Base-by-base conservation (phyloP, 2,888 invertebrate genomes). In the Drosophila anomelani region DNA sequence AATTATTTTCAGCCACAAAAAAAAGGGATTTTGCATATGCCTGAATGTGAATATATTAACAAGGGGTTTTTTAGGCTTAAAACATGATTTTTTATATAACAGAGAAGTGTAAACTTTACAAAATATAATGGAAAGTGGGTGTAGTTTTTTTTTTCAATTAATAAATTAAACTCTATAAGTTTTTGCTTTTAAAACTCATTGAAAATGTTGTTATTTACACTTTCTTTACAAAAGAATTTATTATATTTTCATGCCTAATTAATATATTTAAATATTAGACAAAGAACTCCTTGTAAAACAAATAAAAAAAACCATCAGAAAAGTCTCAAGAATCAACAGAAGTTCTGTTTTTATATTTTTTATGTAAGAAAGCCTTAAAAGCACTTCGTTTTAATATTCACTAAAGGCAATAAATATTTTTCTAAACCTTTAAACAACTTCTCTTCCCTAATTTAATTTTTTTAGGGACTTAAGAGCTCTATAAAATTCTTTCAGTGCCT, bases 401-500 rank as follows among this genome's bases (percentile, higher is more conserved):
- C 7, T 8, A 15, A 20, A 20, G 3, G 9, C 1, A n/a, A 17
- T 0, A 29, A 29, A 7, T 29, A 29, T 1, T 29, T 29, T 6
- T 1, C 7, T 29, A 29, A 29, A 6, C 8, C 29, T 26, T 23
- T n/a, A 0, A 46, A 5, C 4, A 15, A 26, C 0, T 46, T 29
- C 2, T 6, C 3, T 6, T 12, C 1, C n/a, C 4, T 47, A 12
- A 12, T 17, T 17, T 17, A 49, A 4, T 12, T n/a, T 3, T 20
- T 12, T 13, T 17, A 8, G 2, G 9, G 2, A 4, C 3, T 51
- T 0, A 32, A 49, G n/a, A 17, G 7, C 5, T 2, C 15, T 0
- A 20, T 4, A 3, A 7, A 47, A 32, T 58, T 58, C 36, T 15
- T 29, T 9, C 12, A 41, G 68, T 67, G 55, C 46, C n/a, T 15